Base-by-base conservation (phyloP, 2,113 vertebrate species). In the Pollachius pollachius region DNA sequence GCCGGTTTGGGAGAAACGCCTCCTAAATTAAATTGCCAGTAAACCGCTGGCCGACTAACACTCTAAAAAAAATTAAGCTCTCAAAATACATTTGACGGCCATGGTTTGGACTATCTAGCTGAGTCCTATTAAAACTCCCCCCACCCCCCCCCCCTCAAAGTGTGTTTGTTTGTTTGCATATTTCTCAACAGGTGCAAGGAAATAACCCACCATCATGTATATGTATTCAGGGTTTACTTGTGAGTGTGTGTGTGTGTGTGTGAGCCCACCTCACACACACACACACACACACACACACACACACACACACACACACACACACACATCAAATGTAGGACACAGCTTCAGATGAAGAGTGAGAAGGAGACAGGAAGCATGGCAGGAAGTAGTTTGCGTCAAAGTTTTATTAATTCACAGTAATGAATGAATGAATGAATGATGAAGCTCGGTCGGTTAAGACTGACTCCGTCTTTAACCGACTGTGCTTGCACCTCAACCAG, bases 351-450 rank as follows among this genome's bases (percentile, higher is more conserved):
- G 41, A 48, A 48, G 7, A 48, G 41, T 48, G 11, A 48, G 30
- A 34, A 34, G 8, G 41, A 48, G 41, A 48, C 41, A 48, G 41
- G 41, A 48, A 13, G 41, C 8, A 2, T 48, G 41, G 68, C 78
- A 82, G 57, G 69, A 77, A 85, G 71, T 68, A 66, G 64, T 74
- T 73, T 81, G 77, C 77, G 76, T 84, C 85, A 87, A 86, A 79
- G 76, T 83, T 88, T 91, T 90, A 90, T 90, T 89, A 84, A 91
- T 92, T 93, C 92, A 93, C 92, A 93, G 91, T 93, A 87, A 85
- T 92, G 88, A 34, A 89, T 84, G 72, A 34, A 89, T 84, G 72
- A 85, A 85, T 76, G 78, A 66, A 77, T 80, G 69, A 48, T 11
- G 8, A 48, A 48, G 30, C 30, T 30, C 3, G 30, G 30, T 34